Base-by-base conservation (phyloP, 2,113 vertebrate species). In the Anser cygnoides region DNA sequence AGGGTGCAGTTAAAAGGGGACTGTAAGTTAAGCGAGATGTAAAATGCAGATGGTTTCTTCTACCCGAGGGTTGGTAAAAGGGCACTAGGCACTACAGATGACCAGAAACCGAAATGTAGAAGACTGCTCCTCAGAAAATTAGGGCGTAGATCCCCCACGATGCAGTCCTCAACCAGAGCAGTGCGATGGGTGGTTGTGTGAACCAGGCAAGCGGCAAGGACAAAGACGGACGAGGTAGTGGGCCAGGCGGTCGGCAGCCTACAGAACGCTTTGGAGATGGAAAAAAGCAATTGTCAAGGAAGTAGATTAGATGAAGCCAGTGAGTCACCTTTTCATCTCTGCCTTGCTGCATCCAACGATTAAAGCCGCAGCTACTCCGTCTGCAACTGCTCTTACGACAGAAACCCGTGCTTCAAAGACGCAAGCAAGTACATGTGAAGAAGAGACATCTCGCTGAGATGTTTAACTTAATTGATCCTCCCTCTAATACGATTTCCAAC, bases 171-270 rank as follows among this genome's bases (percentile, higher is more conserved):
- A n/a, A 29, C 9, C 4, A 2, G 43, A 78, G 74, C 65, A 22
- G 15, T 11, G 13, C 0, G 4, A 26, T 0, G 1, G 31, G 65
- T 2, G 1, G 5, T 43, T n/a, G 17, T 28, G 62, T 17, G 35
- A 62, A 8, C 1, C 26, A 10, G 14, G 23, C 0, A 0, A 68
- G 58, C 35, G 13, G 35, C 0, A 10, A 82, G 33, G 26, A 3
- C 0, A 0, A 65, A 61, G 37, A 37, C 0, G 1, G 13, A 37
- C 10, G 3, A 14, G 23, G 52, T 4, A 41, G 17, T 0, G 46
- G 37, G 59, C 16, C 21, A n/a, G 10, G 21, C 12, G 19, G 17
- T 14, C 3, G 59, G 35, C 26, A 37, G 87, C 20, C 76, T 31
- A 5, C 1, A 12, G 59, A 89, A 58, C 28, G 8, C 41, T 20